These are phyloP conservation scores for Ischnura elegans DNA, from an alignment of 2,888 invertebrate genomes.

Conservation along the genomic window DNA sequence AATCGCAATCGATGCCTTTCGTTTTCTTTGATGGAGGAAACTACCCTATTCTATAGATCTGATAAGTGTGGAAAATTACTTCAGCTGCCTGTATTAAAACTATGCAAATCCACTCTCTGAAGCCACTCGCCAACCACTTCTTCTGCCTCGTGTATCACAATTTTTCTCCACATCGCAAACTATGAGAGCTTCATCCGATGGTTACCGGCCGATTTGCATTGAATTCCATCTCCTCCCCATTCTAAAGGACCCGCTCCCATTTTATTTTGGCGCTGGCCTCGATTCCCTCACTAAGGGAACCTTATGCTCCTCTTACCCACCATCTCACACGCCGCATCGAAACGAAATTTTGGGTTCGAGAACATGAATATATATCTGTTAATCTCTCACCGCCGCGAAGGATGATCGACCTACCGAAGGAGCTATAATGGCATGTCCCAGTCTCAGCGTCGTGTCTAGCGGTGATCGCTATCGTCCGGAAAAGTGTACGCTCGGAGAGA, in stretches of 20 bases:
- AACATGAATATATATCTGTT: neutral
- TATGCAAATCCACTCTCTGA: too few species aligned
- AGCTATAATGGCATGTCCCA: neutral
- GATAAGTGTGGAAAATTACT: too few species aligned
- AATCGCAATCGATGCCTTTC: too few species aligned
- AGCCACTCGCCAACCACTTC: too few species aligned
- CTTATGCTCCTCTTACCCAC: neutral
- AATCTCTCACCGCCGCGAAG: neutral
- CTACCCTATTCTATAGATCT: too few species aligned
- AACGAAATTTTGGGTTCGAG: neutral
- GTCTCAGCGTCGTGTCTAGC: neutral
- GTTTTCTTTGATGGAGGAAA: too few species aligned
- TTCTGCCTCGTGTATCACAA: too few species aligned
- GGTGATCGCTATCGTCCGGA: neutral
- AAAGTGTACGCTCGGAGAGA: neutral
- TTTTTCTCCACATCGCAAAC: neutral
- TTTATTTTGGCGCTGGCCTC: conserved; percentile 12
- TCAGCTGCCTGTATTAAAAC: too few species aligned
- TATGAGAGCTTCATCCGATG: neutral
- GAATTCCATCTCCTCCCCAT: neutral
- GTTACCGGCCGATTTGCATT: conserved; percentile 22
- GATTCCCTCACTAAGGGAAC: neutral
- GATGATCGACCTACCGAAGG: neutral
- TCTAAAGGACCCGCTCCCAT: neutral
- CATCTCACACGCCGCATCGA: neutral